phyloP scores from a whole-genome alignment of 2,888 invertebrate species.

The Teleogryllus oceanicus region DNA sequence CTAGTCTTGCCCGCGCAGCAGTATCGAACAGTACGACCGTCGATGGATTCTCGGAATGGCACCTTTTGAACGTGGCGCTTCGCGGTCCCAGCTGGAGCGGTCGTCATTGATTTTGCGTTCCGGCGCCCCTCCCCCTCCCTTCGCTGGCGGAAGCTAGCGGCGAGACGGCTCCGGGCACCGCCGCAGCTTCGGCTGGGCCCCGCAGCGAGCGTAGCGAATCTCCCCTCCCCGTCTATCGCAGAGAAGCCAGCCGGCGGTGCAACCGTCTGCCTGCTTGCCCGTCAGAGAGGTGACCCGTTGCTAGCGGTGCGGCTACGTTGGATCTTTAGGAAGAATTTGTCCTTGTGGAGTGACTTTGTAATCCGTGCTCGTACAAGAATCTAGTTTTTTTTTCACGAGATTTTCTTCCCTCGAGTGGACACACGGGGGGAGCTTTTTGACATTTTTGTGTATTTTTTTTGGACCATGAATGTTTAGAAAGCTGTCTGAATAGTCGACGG shows the following conservation, averaged over 20 bases:
- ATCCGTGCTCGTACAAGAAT: not conserved
- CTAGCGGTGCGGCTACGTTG: too few species aligned
- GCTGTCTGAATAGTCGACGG: not conserved
- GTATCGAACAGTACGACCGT: too few species aligned
- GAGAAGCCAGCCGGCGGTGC: not conserved
- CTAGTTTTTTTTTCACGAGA: not conserved
- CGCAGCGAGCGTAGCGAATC: constrained; percentile 2
- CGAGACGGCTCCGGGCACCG: too few species aligned
- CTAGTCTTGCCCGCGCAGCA: too few species aligned
- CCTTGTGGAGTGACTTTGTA: not conserved
- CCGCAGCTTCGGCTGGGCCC: constrained; percentile 4
- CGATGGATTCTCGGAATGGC: too few species aligned
- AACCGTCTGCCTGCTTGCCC: not conserved
- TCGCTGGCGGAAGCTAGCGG: too few species aligned
- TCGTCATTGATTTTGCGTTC: constrained; percentile 11
- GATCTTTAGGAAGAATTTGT: too few species aligned
- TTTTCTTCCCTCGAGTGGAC: not conserved
- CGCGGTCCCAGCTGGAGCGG: not conserved
- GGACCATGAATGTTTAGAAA: not conserved
- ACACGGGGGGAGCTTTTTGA: not conserved
- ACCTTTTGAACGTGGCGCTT: constrained; percentile 20
- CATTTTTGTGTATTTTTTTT: not conserved
- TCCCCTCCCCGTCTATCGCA: not conserved
- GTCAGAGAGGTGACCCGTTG: too few species aligned
- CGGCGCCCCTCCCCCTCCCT: too few species aligned